Base-by-base conservation (phyloP, 2,888 invertebrate genomes). In the Teleiodes luculella region DNA sequence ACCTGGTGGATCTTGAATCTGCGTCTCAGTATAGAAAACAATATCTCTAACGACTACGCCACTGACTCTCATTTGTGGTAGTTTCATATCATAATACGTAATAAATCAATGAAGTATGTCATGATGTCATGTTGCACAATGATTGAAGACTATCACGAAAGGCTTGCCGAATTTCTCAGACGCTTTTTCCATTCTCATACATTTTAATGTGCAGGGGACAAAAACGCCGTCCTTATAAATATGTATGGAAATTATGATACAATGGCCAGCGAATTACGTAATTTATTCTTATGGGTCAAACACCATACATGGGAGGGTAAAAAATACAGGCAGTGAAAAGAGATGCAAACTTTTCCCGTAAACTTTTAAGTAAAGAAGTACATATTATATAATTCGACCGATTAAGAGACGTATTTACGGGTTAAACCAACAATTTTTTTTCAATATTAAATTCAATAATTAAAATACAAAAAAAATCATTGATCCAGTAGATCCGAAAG, bases 151-250 rank as follows among this genome's bases (percentile, higher is more conserved):
- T 14, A 24, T 28, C 48, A 18, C 36, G 39, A 41, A 41, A 41
- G 48, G 18, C 48, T 48, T 20, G 48, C n/a, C 37, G 49, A 37
- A 49, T 49, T 49, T 49, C 48, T 47, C 48, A 20, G 18, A 33
- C 48, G 28, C 7, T 35, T 16, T 16, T 20, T 20, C 5, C 24
- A 11, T 8, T 14, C 74, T 78, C 78, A 83, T 82, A 70, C 77
- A 84, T 86, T 78, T 80, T 83, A 81, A 86, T 83, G 78, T 66
- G 61, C 57, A 62, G 61, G 70, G 63, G 70, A 78, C 79, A 86
- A 87, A 86, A 86, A 85, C 73, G 74, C 67, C 76, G 16, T 45
- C 46, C 76, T 78, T 84, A 86, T 86, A 78, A 80, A 86, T 86
- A 86, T 86, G 82, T 79, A 86, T 83, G 78, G 37, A 36, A 49